Evolutionary conservation across 2,888 invertebrate species (phyloP), one percentile per base, ranked within the genome.

Genomic region (Yponomeuta evonymella): DNA sequence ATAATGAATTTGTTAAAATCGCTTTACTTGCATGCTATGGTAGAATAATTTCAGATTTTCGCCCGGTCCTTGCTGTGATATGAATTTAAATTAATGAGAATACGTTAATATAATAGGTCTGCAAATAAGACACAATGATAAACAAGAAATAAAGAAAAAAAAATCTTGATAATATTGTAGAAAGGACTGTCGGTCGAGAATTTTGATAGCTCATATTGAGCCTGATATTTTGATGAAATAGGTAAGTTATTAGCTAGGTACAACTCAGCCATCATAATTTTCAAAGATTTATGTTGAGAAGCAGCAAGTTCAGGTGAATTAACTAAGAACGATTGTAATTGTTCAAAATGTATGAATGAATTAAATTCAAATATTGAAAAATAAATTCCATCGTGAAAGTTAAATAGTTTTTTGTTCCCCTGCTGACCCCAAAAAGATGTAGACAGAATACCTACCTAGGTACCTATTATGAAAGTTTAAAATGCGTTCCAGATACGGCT

Each of bases 181-280:
- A 79, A 75, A 84, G 86, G 90, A 81, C 88, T 86, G 85, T 72
- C 71, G 85, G 89, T 82, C 82, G 90, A 88, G 84, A 89, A 89
- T 86, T 82, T 82, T 82, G 80, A 88, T 90, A 86, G 91, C 91
- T 91, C 91, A 91, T 90, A 90, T 91, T 90, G 91, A 91, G 91
- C 89, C 83, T 80, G 85, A 86, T 89, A 88, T 87, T 87, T 86
- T 84, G 85, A 83, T 79, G 85, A 77, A 80, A 30, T 86, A 86
- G 85, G 84, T 83, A 86, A 85, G 84, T 83, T 82, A 79, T 79
- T 90, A 89, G 84, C 78, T 83, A 88, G 84, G 81, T 87, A 87
- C 81, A 86, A 87, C 83, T 81, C 83, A 88, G 89, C 90, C 89
- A 89, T 89, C 81, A 80, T 77, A 76, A 73, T 75, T 84, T 84